Percentiles rank a stretch among this genome's conserved stretches.
phyloP scores from a whole-genome alignment of 2,888 invertebrate genomes.

The Gastracanthus pulcherrimus region DNA sequence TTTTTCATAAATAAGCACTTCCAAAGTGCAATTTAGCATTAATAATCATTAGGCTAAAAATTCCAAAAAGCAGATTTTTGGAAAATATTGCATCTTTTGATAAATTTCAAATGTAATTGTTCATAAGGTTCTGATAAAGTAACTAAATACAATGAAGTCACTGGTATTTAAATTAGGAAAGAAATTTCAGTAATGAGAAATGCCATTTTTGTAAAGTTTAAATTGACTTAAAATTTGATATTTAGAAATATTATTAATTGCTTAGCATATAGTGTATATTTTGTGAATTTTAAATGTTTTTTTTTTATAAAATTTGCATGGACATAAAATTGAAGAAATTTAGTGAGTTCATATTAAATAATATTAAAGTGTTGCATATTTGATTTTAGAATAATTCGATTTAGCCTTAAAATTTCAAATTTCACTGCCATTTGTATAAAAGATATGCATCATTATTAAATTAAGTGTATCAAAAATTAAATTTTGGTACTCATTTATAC shows the following conservation, averaged over 20 bases:
- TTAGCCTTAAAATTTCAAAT: conserved; percentile 2
- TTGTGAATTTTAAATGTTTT: conserved; percentile 6
- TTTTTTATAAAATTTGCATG: conserved; percentile 13
- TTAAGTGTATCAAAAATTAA: conserved; percentile 47
- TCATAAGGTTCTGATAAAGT: background rate
- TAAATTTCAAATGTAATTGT: conserved; percentile 25
- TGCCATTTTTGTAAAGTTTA: conserved; percentile 39
- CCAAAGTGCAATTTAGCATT: conserved; percentile 19
- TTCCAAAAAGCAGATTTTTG: conserved; percentile 11
- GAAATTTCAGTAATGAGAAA: background rate
- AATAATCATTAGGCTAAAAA: conserved; percentile 18
- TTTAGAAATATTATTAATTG: conserved; percentile 32
- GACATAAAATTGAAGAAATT: background rate
- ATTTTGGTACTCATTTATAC: conserved; percentile 25
- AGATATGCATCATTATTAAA: conserved; percentile 4
- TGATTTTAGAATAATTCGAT: conserved; percentile 26
- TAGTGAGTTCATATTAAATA: conserved; percentile 1
- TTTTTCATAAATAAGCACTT: conserved; percentile 16
- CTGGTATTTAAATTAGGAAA: background rate
- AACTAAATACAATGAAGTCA: background rate
- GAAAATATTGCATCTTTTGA: conserved; percentile 39
- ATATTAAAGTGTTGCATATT: background rate
- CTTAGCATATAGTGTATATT: conserved; percentile 17
- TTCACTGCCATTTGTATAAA: conserved; percentile 30
- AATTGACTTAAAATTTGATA: conserved; percentile 26